Evolutionary conservation across 2,797 vertebrate genomes (phyloP).

Genomic region (Etheostoma nigrum): DNA sequence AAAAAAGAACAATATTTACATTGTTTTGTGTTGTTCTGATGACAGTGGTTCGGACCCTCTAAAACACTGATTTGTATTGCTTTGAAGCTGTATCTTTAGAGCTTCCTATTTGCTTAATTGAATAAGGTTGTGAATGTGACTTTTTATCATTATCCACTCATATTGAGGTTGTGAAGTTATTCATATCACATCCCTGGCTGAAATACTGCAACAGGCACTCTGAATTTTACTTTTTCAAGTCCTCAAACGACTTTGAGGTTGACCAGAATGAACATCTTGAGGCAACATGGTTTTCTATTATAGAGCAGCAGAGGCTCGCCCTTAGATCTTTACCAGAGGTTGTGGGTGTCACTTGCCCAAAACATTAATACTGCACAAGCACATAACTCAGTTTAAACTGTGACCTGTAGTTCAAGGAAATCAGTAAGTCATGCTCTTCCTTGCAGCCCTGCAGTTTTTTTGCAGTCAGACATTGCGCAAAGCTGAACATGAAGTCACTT

Average conservation of each 20-base stretch:
- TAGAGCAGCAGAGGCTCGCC: slow-evolving; percentile 12
- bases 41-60: neutral
- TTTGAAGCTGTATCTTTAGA: slow-evolving; percentile 40
- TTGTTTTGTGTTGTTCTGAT: slow-evolving; percentile 1
- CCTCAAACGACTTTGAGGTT: slow-evolving; percentile 25
- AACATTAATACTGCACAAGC: slow-evolving; percentile 59
- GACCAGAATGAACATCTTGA: slow-evolving; percentile 35
- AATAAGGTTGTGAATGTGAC: slow-evolving; percentile 12
- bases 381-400: slow-evolving; percentile 56
- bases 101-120: neutral
- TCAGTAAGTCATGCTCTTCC: slow-evolving; percentile 53
- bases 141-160: slow-evolving; percentile 20
- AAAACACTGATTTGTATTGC: neutral
- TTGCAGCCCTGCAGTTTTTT: slow-evolving; percentile 5
- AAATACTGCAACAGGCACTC: slow-evolving; percentile 19
- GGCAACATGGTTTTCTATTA: slow-evolving; percentile 26
- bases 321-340: slow-evolving; percentile 37
- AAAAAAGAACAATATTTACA: neutral
- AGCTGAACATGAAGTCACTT: slow-evolving; percentile 33
- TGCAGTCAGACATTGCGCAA: slow-evolving; percentile 34
- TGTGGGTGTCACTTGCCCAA: slow-evolving; percentile 40
- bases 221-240: slow-evolving; percentile 11
- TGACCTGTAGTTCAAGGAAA: slow-evolving; percentile 63
- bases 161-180: slow-evolving; percentile 19
- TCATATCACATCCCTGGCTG: slow-evolving; percentile 9